Percentiles rank a stretch among this genome's conserved stretches.
Evolutionary conservation across 2,113 vertebrate species (phyloP).

Genomic region (Dasyornis broadbenti): DNA sequence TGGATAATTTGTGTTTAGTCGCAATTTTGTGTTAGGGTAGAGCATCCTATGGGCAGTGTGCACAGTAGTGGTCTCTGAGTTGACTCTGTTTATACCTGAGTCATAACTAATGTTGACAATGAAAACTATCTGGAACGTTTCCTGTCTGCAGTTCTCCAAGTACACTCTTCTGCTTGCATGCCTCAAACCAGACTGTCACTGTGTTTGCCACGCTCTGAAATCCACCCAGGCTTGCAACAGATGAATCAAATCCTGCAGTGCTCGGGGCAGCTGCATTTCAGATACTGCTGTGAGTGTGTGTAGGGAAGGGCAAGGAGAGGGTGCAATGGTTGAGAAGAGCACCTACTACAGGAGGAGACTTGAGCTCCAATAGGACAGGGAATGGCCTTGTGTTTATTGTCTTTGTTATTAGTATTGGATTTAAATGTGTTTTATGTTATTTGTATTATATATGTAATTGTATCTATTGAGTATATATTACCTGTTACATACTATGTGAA

Average conservation of each 20-base stretch:
- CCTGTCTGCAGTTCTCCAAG: slow-evolving; percentile 16
- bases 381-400: background rate
- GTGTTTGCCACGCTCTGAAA: background rate
- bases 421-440: background rate
- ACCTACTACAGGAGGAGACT: background rate
- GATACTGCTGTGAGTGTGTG: background rate
- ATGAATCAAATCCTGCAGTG: background rate
- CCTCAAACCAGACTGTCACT: background rate
- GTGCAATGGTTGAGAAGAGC: accelerated
- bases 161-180: background rate
- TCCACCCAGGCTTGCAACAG: background rate
- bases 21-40: background rate
- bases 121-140: background rate
- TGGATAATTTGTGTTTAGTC: background rate
- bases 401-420: background rate
- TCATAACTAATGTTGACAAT: too few relatives aligned
- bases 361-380: accelerated
- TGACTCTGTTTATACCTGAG: too few relatives aligned
- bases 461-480: background rate
- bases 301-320: accelerated
- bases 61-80: background rate
- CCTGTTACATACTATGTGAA: background rate
- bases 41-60: background rate
- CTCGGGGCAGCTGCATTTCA: background rate
- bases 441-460: background rate